These are phyloP conservation scores for Brachionus calyciflorus DNA, from an alignment of 1,140 invertebrate genomes.

Conservation along the genomic window DNA sequence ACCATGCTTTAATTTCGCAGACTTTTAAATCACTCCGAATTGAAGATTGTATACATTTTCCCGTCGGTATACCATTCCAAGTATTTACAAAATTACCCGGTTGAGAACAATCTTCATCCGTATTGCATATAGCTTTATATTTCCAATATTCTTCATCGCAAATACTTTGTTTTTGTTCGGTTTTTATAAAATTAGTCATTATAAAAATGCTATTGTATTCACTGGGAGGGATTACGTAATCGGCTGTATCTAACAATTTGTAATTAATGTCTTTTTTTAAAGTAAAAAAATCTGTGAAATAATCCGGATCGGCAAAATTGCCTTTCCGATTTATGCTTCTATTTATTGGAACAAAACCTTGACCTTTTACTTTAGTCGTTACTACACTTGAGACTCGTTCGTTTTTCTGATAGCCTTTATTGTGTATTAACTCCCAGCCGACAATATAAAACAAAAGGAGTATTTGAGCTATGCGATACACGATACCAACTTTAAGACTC, in stretches of 20 bases:
- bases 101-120: not conserved
- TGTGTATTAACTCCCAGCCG: conserved; percentile 62
- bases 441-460: conserved; percentile 62
- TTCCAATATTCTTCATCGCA: conserved; percentile 58
- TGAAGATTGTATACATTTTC: conserved; percentile 6
- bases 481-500: conserved; percentile 60
- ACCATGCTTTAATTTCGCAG: conserved; percentile 46
- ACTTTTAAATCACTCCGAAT: not conserved
- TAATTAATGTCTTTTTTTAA: conserved; percentile 10
- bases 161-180: conserved; percentile 53
- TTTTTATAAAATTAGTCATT: conserved; percentile 47
- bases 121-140: conserved; percentile 12
- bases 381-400: conserved; percentile 61
- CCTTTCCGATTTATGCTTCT: not conserved
- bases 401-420: conserved; percentile 65
- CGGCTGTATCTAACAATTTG: conserved; percentile 30
- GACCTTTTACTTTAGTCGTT: conserved; percentile 64
- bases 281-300: conserved; percentile 9
- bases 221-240: conserved; percentile 41
- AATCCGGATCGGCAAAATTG: not conserved
- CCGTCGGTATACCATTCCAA: conserved; percentile 34
- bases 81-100: conserved; percentile 3
- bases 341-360: conserved; percentile 28
- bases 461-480: conserved; percentile 63
- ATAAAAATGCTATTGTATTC: conserved; percentile 43